Percentiles rank a stretch among this genome's conserved stretches.
phyloP scores from a whole-genome alignment of 2,113 vertebrate genomes.

The Helogale parvula region DNA sequence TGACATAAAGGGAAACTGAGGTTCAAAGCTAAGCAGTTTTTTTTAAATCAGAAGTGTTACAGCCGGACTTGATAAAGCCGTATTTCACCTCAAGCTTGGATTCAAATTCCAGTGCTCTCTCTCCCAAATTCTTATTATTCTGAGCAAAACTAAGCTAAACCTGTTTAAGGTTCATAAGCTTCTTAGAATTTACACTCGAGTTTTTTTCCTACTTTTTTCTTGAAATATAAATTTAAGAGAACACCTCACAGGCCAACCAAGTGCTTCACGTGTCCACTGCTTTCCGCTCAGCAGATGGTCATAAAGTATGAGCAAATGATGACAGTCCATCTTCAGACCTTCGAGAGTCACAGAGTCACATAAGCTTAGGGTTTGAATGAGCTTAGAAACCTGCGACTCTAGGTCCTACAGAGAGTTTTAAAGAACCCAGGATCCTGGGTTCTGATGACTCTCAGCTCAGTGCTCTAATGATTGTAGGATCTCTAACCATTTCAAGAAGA shows the following conservation, averaged over 20 bases:
- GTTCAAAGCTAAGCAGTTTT: neutral
- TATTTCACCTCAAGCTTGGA: neutral
- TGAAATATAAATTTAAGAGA: neutral
- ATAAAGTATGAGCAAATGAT: constrained; percentile 47
- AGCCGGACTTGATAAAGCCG: neutral
- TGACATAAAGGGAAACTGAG: neutral
- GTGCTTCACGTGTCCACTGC: neutral
- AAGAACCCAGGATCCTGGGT: neutral
- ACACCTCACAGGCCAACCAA: neutral
- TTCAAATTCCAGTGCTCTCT: neutral
- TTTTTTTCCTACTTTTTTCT: neutral
- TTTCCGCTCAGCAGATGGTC: neutral
- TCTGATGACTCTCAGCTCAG: neutral
- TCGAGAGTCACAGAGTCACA: constrained; percentile 22
- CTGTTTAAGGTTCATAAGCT: neutral
- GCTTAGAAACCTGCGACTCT: neutral
- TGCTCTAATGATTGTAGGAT: neutral
- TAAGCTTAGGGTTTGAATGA: constrained; percentile 33
- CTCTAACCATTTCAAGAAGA: neutral
- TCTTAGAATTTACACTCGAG: neutral
- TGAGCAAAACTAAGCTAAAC: neutral
- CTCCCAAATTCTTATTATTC: neutral
- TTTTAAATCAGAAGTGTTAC: neutral
- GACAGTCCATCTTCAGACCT: neutral
- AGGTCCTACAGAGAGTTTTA: neutral